Conservation (phyloP, 2,888 invertebrate genomes). For the Eretmocerus hayati region DNA sequence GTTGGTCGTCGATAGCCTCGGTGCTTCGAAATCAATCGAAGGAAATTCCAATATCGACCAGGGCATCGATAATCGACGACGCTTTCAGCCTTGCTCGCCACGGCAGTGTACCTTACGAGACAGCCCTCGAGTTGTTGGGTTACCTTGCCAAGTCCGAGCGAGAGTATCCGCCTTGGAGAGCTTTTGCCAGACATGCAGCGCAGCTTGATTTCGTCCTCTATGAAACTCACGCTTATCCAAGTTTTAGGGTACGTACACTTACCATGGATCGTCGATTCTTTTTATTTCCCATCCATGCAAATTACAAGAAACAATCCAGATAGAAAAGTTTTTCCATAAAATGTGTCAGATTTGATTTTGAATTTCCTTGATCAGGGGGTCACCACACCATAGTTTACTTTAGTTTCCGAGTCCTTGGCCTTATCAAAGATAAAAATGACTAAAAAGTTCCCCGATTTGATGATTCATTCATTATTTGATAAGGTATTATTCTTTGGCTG, state of each 20-base stretch:
- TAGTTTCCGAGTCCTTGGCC: too few species aligned
- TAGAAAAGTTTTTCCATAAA: too few species aligned
- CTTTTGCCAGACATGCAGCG: slow-evolving; percentile 45
- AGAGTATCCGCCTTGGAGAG: slow-evolving; percentile 52
- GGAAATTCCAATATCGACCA: slow-evolving; percentile 48
- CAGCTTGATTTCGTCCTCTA: slow-evolving; percentile 43
- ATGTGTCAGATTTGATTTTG: background rate
- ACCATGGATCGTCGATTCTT: too few species aligned
- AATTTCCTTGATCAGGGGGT: too few species aligned
- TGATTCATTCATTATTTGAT: too few species aligned
- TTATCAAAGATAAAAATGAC: too few species aligned
- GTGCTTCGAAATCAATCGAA: slow-evolving; percentile 24
- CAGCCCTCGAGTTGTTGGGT: slow-evolving; percentile 48
- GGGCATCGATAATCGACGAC: slow-evolving; percentile 56
- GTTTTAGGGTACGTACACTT: slow-evolving; percentile 35
- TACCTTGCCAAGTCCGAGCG: slow-evolving; percentile 48
- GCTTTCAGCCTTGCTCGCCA: slow-evolving; percentile 46
- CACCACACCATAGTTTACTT: too few species aligned
- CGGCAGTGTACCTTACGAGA: slow-evolving; percentile 43
- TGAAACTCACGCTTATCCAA: slow-evolving; percentile 31
- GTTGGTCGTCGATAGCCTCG: slow-evolving; percentile 32
- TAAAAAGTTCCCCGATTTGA: too few species aligned
- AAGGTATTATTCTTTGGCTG: too few species aligned
- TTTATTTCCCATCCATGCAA: too few species aligned
- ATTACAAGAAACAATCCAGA: too few species aligned